These are phyloP conservation scores for Rhabditoides inermis DNA, from an alignment of 2,888 invertebrate species.

Conservation along the genomic window DNA sequence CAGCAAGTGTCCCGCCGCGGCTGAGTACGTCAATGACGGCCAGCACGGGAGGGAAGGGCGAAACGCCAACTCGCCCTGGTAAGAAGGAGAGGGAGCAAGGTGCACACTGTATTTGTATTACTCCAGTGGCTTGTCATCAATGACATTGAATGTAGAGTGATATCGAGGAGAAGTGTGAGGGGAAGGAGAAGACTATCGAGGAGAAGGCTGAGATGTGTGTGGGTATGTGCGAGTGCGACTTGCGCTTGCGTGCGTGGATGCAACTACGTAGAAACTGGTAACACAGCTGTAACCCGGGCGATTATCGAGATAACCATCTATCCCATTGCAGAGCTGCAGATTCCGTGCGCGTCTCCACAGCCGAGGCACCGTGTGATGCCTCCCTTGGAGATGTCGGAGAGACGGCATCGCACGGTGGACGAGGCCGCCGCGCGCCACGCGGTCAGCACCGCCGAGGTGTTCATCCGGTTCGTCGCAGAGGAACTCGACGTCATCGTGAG, in stretches of 20 bases:
- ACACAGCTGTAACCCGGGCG: conserved; percentile 24
- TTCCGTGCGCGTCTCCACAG: no score
- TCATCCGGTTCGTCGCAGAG: no score
- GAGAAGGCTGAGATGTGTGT: conserved; percentile 42
- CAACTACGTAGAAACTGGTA: conserved; percentile 24
- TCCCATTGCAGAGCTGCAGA: no score
- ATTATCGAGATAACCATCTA: background rate
- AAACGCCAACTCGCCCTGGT: conserved; percentile 1
- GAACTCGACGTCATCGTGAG: no score
- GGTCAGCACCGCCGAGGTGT: no score
- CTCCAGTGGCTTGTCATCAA: conserved; percentile 41
- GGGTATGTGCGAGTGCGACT: conserved; percentile 49
- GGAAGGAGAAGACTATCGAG: no score
- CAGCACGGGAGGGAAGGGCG: conserved; percentile 36
- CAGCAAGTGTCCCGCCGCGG: conserved; percentile 44
- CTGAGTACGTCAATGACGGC: conserved; percentile 37
- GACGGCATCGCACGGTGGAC: no score
- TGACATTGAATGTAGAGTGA: no score
- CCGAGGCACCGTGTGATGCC: conserved; percentile 42
- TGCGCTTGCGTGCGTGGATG: conserved; percentile 37
- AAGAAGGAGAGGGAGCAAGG: no score
- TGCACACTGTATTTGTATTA: conserved; percentile 25
- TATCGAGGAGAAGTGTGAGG: no score
- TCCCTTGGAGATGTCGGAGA: conserved; percentile 49
- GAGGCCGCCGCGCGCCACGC: no score